A percentile compares a stretch with the other conserved stretches of the same genome.
Conservation (phyloP, 2,797 vertebrate species). For the Leptatherina wallacei region DNA sequence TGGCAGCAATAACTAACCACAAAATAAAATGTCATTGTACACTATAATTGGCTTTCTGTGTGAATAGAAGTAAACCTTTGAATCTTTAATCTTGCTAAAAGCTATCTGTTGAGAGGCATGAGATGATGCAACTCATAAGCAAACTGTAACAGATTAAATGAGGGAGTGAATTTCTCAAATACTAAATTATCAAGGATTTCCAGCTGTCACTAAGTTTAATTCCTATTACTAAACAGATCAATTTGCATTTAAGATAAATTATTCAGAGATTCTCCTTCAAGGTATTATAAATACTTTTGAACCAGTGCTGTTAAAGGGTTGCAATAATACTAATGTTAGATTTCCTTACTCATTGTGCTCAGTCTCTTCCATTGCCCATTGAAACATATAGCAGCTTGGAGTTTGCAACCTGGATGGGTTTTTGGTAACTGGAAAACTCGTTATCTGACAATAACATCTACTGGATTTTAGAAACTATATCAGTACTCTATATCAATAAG, state of each 20-base stretch:
- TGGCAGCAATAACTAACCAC: background rate
- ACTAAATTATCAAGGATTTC: slow-evolving; percentile 37
- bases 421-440: slow-evolving; percentile 2
- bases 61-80: background rate
- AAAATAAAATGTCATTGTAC: background rate
- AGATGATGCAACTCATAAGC: slow-evolving; percentile 14
- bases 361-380: slow-evolving; percentile 56
- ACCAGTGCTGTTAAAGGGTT: slow-evolving; percentile 57
- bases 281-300: slow-evolving; percentile 64
- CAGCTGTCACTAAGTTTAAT: slow-evolving; percentile 34
- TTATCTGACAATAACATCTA: background rate
- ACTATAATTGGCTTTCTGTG: background rate
- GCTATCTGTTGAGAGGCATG: background rate
- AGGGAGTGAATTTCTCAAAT: slow-evolving; percentile 28
- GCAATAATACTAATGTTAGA: slow-evolving; percentile 60
- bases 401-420: background rate
- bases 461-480: background rate
- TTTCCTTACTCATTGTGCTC: slow-evolving; percentile 59
- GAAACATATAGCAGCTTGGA: slow-evolving; percentile 20
- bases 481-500: too few species aligned
- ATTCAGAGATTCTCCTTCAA: slow-evolving; percentile 53
- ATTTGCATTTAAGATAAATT: slow-evolving; percentile 66
- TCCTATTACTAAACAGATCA: slow-evolving; percentile 40
- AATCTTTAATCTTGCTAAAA: slow-evolving; percentile 1
- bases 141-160: slow-evolving; percentile 22